Evolutionary conservation across 1,140 invertebrate genomes (phyloP).

Genomic region (Meloidogyne hapla): DNA sequence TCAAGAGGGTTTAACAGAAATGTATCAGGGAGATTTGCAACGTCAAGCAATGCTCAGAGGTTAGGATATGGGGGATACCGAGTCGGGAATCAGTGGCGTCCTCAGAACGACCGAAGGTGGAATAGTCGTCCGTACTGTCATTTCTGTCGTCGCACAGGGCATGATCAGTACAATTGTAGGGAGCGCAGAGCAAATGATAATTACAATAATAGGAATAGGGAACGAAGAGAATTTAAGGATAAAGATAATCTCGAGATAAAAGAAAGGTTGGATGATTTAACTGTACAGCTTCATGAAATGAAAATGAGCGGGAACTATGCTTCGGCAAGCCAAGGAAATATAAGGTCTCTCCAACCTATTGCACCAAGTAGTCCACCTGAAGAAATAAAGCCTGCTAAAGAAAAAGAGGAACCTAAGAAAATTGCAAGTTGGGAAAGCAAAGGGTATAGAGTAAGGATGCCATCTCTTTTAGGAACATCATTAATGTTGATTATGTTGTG

Average conservation of each 20-base stretch:
- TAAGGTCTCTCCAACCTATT: not conserved
- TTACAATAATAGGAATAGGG: not conserved
- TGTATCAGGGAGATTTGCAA: no score
- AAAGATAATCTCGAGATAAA: not conserved
- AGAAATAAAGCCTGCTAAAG: no score
- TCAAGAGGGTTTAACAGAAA: not conserved
- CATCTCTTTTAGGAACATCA: not conserved
- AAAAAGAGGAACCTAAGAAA: not conserved
- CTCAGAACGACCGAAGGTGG: not conserved
- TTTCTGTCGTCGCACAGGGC: not conserved
- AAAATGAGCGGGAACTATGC: not conserved
- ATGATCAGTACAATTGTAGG: not conserved
- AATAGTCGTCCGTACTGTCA: not conserved
- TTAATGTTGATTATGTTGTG: not conserved
- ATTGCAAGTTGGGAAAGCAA: not conserved
- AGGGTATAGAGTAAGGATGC: not conserved
- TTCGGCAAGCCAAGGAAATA: not conserved
- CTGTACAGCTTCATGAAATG: slow-evolving; percentile 7
- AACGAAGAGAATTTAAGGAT: not conserved
- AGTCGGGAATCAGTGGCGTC: not conserved
- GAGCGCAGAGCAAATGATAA: not conserved
- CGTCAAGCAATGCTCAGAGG: no score
- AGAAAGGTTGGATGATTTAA: not conserved
- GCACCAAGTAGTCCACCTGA: no score
- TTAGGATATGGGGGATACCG: not conserved